These are phyloP conservation scores for Bostrychus sinensis DNA, from an alignment of 2,113 vertebrate genomes.

Conservation along the genomic window DNA sequence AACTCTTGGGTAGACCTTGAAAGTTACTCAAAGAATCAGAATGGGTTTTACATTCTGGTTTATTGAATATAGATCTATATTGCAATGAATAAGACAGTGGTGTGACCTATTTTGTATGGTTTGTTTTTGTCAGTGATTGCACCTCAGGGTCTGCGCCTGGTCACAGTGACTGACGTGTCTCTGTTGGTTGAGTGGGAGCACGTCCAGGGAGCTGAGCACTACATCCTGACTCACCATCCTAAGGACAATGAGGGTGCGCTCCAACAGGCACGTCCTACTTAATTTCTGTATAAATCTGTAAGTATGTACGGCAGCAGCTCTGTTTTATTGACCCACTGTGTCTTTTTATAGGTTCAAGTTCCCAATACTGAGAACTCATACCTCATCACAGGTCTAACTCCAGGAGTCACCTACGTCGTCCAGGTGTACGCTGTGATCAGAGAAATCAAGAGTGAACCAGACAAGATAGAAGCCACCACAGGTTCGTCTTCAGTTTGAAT, in stretches of 20 bases:
- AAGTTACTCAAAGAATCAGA: too few relatives aligned
- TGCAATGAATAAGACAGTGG: too few relatives aligned
- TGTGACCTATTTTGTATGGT: not conserved
- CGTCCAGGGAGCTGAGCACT: constrained; percentile 80
- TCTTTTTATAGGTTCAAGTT: constrained; percentile 60
- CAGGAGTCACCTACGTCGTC: constrained; percentile 82
- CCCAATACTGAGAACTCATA: constrained; percentile 80
- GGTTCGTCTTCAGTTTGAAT: constrained; percentile 40
- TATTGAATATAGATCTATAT: too few relatives aligned
- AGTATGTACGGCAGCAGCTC: not conserved
- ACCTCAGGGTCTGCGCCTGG: constrained; percentile 81
- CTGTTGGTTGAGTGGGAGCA: constrained; percentile 85
- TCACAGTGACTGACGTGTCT: constrained; percentile 81
- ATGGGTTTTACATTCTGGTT: too few relatives aligned
- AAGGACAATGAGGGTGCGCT: constrained; percentile 62
- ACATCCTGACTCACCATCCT: constrained; percentile 83
- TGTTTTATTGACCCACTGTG: not conserved
- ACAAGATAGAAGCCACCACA: constrained; percentile 81
- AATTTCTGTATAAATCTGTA: too few relatives aligned
- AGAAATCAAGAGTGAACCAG: constrained; percentile 76
- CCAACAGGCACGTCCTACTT: constrained; percentile 69
- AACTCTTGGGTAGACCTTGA: too few relatives aligned
- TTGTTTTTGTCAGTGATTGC: constrained; percentile 70
- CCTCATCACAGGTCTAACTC: constrained; percentile 78
- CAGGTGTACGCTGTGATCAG: constrained; percentile 81